phyloP scores from a whole-genome alignment of 2,797 vertebrate species.

The Allobates femoralis region DNA sequence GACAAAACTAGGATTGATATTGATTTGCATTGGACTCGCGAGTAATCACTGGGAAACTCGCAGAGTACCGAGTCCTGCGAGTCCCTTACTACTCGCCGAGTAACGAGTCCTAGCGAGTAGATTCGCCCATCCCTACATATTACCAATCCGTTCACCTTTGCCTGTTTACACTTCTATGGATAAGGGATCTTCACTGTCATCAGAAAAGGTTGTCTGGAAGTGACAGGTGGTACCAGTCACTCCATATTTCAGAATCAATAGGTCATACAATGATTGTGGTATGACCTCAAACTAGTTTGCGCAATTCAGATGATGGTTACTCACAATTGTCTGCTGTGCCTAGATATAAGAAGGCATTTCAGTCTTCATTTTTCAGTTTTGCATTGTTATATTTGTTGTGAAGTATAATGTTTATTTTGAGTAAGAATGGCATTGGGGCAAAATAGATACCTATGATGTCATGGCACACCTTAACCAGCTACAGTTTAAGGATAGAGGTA shows the following conservation, averaged over 20 bases:
- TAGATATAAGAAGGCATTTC: too few relatives aligned
- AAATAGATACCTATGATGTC: neutral
- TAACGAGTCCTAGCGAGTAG: too few relatives aligned
- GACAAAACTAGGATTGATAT: too few relatives aligned
- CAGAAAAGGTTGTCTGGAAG: constrained; percentile 9
- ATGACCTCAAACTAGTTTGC: constrained; percentile 9
- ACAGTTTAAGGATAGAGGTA: neutral
- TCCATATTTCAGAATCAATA: constrained; percentile 45
- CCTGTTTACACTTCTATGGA: neutral
- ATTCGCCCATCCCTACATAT: too few relatives aligned
- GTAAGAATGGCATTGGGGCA: neutral
- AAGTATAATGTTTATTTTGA: neutral
- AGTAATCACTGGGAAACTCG: too few relatives aligned
- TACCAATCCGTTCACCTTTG: constrained; percentile 22
- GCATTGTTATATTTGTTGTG: neutral
- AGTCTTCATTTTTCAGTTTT: neutral
- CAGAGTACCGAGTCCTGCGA: too few relatives aligned
- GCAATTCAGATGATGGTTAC: neutral
- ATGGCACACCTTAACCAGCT: neutral
- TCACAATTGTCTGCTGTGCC: neutral
- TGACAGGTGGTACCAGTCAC: constrained; percentile 28
- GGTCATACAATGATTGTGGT: constrained; percentile 15
- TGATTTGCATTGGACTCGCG: too few relatives aligned
- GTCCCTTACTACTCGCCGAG: too few relatives aligned
- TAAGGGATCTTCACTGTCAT: constrained; percentile 28